Evolutionary conservation across 2,113 vertebrate genomes (phyloP), one percentile per base, ranked within the genome.

Genomic region (Suncus etruscus): DNA sequence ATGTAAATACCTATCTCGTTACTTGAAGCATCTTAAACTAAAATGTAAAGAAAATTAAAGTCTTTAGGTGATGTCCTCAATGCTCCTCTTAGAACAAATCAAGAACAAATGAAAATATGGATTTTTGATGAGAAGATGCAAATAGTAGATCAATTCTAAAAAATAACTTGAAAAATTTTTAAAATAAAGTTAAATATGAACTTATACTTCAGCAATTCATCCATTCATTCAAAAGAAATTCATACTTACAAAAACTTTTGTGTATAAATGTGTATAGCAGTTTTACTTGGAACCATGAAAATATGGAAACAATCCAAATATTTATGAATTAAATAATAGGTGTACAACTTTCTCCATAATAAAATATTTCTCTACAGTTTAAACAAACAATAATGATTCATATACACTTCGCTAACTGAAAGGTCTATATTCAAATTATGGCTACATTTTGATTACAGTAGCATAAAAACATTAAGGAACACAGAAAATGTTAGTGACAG

Each of bases 11-110:
- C 22, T 63, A 10, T 65, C 18, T 88, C 22, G 89, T 84, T 15
- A 27, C 8, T 54, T 85, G 2, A 69, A 74, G 39, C 73, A 8
- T 77, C 88, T 82, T 48, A 1, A 3, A 39, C 32, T 83, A 78
- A 89, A 70, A 66, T 61, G 7, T 78, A 80, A 85, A 91, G 11
- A 77, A 81, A 94, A 78, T 50, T 83, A 78, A 92, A 92, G 75
- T 15, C 25, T 65, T 8, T 51, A 51, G 47, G 6, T 54, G 51
- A 54, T 15, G 15, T 2, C 51, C 15, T 12, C 58, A 27, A 29
- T 66, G 27, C 27, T 61, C 20, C 50, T 81, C n/a, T 73, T 77
- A 83, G 22, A 87, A 81, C 58, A 70, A 79, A 2, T 92, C 4
- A 90, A 48, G 11, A 75, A 66, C 22, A 69, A 61, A 12, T 4